phyloP scores from a whole-genome alignment of 2,797 vertebrate genomes.

The Chaetophractus vellerosus region DNA sequence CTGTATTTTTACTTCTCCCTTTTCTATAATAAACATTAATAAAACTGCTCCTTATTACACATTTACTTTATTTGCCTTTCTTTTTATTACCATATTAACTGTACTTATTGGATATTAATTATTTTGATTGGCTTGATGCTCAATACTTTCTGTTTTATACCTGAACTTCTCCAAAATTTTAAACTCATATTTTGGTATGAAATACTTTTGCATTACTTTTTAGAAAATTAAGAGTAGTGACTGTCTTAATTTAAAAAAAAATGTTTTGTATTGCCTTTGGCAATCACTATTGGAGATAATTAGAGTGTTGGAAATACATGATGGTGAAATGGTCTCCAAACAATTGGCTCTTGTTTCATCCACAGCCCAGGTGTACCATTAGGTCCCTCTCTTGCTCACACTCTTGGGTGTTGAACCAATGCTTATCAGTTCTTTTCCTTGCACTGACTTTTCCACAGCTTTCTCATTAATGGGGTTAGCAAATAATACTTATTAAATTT shows the following conservation, averaged over 20 bases:
- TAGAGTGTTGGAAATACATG: background rate
- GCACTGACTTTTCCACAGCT: background rate
- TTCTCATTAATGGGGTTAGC: background rate
- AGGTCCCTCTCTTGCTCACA: background rate
- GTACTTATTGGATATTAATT: background rate
- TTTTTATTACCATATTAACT: background rate
- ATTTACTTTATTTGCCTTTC: background rate
- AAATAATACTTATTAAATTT: background rate
- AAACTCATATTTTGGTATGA: background rate
- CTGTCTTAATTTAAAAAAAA: background rate
- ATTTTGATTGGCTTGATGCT: background rate
- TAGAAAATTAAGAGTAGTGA: background rate
- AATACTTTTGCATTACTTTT: background rate
- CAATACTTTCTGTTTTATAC: background rate
- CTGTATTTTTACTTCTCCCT: background rate
- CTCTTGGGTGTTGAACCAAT: background rate
- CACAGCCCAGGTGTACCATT: background rate
- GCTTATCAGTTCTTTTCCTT: background rate
- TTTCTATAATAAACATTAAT: background rate
- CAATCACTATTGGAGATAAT: background rate
- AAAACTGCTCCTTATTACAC: background rate
- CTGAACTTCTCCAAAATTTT: background rate
- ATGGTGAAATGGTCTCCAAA: background rate
- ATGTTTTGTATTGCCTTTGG: background rate
- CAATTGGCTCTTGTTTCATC: background rate